phyloP scores from a whole-genome alignment of 2,797 vertebrate species.

The Meda fulgida region DNA sequence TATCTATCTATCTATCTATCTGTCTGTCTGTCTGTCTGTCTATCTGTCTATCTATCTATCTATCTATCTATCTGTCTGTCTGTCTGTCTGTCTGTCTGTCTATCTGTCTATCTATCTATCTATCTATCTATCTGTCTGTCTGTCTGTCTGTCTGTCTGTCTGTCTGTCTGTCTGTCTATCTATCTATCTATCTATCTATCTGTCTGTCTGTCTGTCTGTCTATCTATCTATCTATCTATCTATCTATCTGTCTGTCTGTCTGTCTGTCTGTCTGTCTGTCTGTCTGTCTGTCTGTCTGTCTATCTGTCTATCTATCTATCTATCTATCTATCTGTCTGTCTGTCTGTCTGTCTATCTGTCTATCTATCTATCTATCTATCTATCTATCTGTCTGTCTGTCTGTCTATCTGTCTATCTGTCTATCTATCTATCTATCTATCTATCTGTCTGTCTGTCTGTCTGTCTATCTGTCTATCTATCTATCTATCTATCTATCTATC shows the following conservation, averaged over 20 bases:
- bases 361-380: background rate
- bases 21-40: rapidly evolving
- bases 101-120: rapidly evolving
- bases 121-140: background rate
- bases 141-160: background rate
- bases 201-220: rapidly evolving
- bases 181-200: background rate
- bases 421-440: rapidly evolving
- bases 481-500: no score
- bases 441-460: rapidly evolving
- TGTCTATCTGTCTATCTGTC: rapidly evolving
- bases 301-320: background rate
- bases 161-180: background rate
- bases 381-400: no score
- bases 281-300: background rate
- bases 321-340: no score
- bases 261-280: no score
- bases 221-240: no score
- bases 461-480: background rate
- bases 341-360: rapidly evolving
- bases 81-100: rapidly evolving
- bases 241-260: background rate
- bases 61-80: rapidly evolving
- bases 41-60: background rate
- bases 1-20: background rate